Base-by-base conservation (phyloP, 2,797 vertebrate species). In the Denticeps clupeoides region DNA sequence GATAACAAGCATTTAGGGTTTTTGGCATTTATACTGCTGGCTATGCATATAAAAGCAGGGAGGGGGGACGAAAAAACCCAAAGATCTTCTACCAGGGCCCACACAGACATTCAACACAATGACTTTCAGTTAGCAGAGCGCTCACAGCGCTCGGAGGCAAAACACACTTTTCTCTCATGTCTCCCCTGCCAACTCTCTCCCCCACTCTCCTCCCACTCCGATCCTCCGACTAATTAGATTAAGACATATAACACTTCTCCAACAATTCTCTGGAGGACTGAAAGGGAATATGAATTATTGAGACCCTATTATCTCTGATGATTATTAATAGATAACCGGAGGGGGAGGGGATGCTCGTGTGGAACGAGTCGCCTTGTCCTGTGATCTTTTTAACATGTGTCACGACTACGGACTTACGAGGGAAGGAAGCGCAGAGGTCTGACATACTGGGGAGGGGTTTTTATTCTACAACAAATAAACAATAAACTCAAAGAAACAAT, bases 221-320 rank as follows among this genome's bases (percentile, higher is more conserved):
- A 41, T 41, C 47, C 55, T n/a, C 43, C 50, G 38, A 47, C 51
- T 68, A 68, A 68, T 68, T 64, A 66, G 53, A 62, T 65, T 48
- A 55, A 65, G 57, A 60, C 37, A 54, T 60, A 53, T 49, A 58
- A 31, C 40, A 52, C 49, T 63, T 53, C 42, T 47, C 55, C 29
- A 42, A 60, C 52, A 60, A 56, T 47, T 58, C 60, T 62, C 55
- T 12, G 29, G 57, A 56, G 51, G 61, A 49, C 52, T 52, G 44
- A 59, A 63, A 53, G 51, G 49, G 57, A 59, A 60, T 56, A 66
- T 68, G 53, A 71, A 68, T 71, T 54, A 68, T 68, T 64, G 58
- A 67, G 59, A 55, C 52, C 53, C 59, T 67, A 63, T 67, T 71
- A 67, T 68, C 59, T 60, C 47, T 53, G 52, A 40, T 46, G 57